Evolutionary conservation across 2,113 vertebrate genomes (phyloP).

Genomic region (Dicentrarchus labrax): DNA sequence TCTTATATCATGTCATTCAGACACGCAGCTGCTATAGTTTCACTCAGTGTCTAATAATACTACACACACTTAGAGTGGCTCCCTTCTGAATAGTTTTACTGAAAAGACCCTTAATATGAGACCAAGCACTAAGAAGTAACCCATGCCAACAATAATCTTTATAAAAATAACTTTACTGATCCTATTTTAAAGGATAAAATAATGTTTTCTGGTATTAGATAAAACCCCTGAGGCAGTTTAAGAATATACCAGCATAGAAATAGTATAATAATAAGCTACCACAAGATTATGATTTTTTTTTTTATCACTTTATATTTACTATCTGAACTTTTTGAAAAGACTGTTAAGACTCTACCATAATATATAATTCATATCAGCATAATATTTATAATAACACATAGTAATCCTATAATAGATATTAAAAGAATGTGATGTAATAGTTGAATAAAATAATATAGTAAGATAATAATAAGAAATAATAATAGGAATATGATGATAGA

Average conservation of each 20-base stretch:
- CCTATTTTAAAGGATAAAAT: background rate
- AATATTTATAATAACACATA: background rate
- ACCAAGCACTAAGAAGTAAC: background rate
- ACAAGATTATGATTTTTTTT: background rate
- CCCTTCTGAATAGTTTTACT: background rate
- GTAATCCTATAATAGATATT: background rate
- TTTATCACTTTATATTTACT: background rate
- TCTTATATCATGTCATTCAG: constrained; percentile 21
- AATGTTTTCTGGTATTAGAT: background rate
- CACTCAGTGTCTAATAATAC: constrained; percentile 10
- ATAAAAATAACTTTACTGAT: background rate
- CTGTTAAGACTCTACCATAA: background rate
- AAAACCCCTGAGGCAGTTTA: too few species aligned
- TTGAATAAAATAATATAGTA: background rate
- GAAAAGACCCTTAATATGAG: background rate
- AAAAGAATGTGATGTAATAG: background rate
- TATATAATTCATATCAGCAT: background rate
- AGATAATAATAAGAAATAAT: background rate
- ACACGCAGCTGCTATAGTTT: constrained; percentile 15
- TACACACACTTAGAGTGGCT: constrained; percentile 10
- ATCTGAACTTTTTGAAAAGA: background rate
- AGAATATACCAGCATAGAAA: background rate
- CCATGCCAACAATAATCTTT: too few species aligned
- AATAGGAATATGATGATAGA: background rate
- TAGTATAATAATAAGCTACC: background rate